Base-by-base conservation (phyloP, 2,888 invertebrate genomes). In the Stegophylla sp. region DNA sequence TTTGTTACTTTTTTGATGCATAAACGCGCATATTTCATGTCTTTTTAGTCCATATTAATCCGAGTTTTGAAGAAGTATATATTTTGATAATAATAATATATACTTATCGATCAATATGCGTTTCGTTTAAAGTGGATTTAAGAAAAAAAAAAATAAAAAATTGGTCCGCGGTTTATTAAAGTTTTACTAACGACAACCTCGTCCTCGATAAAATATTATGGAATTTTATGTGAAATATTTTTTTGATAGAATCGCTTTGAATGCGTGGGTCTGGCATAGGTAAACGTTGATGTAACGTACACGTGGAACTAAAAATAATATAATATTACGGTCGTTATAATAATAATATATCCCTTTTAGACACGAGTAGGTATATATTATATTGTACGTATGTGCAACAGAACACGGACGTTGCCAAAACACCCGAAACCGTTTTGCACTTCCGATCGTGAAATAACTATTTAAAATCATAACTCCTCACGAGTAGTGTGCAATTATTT, bases 301-400 rank as follows among this genome's bases (percentile, higher is more conserved):
- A 51, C 56, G 76, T 56, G 63, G 43, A 66, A 53, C 76, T 67
- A 67, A 56, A 76, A 67, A 67, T 76, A 76, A 67, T 76, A 67
- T 76, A 67, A 76, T 26, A 61, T 41, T 56, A 51, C 41, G 34
- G 23, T 20, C 20, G 43, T 66, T 23, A 10, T 56, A 23, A 12
- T 17, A 15, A 17, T 17, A 61, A 26, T 15, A 15, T 61, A 28
- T 28, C 17, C 26, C 17, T 28, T n/a, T n/a, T 61, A 28, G 15
- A 61, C n/a, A n/a, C 5, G 13, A 13, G 26, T 61, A 61, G 13
- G 15, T 26, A 26, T 9, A 59, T 15, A 28, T 17, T 28, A 61
- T 61, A n/a, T n/a, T n/a, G n/a, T n/a, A n/a, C n/a, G n/a, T n/a
- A 56, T 56, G 28, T 61, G 61, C 61, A 61, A 28, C 61, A 23